Base-by-base conservation (phyloP, 2,888 invertebrate genomes). In the Oscheius sp. region DNA sequence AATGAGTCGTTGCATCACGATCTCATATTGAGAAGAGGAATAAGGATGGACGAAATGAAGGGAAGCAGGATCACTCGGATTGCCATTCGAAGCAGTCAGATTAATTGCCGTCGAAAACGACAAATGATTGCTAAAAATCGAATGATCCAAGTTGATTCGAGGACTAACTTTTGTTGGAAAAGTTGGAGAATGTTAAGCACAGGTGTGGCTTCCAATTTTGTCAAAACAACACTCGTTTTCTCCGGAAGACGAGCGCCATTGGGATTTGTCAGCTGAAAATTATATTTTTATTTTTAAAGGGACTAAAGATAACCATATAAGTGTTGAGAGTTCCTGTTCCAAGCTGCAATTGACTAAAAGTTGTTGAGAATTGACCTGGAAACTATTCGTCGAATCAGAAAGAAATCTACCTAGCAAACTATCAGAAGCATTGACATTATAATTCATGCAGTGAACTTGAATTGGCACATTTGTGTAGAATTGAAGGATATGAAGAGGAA, bases 31-130 rank as follows among this genome's bases (percentile, higher is more conserved):
- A 79, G 89, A 89, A 23, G 87, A 87, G 45, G 84, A 76, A 70
- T 87, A 85, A 0, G 88, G 88, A 73, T 88, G 87, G 27, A 88
- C 80, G 78, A 87, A 89, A 76, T 89, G 89, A 3, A 89, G 85
- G 33, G 87, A 83, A 2, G 82, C 78, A 3, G 87, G 83, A 23
- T 77, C 73, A 15, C 79, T 70, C 3, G 89, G 89, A 69, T 88
- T 87, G 3, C 89, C 89, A 80, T 89, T 89, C 12, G 89, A 89
- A 0, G 89, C 88, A 12, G 89, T 89, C 79, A 89, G 88, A 78
- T 89, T 89, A 45, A 89, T 83, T 0, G 89, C 88, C 10, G 89
- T 86, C 17, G 88, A 88, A 71, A 88, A 87, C 75, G 88, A 87
- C 70, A 89, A 82, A 81, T 89, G 87, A 53, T 86, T 86, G 39